Evolutionary conservation across 2,797 vertebrate species (phyloP).

Genomic region (Myotis daubentonii): DNA sequence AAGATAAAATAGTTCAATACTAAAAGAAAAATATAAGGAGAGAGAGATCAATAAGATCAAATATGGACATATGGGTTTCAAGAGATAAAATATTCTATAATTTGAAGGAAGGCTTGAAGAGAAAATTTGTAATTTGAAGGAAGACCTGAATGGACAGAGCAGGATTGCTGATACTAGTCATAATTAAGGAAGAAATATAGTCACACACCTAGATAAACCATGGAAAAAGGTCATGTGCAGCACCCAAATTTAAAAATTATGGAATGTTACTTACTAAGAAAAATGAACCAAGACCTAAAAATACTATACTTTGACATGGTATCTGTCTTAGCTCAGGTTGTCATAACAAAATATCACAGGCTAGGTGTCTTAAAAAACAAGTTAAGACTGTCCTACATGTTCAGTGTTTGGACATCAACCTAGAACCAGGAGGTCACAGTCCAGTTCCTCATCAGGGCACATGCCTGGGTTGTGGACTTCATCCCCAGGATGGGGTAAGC

Average conservation of each 20-base stretch:
- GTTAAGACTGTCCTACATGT: no score
- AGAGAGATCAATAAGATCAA: neutral
- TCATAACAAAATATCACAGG: neutral
- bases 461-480: no score
- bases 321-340: neutral
- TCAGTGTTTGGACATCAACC: no score
- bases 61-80: neutral
- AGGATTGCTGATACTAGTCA: neutral
- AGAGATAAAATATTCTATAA: neutral
- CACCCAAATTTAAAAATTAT: neutral
- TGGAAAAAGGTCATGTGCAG: neutral
- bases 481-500: no score
- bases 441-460: no score
- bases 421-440: no score
- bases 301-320: neutral
- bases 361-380: neutral
- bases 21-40: neutral
- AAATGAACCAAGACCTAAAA: neutral
- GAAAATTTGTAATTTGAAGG: neutral
- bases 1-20: neutral
- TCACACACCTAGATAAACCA: neutral
- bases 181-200: neutral
- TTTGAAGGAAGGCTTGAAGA: neutral
- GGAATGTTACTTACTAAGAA: neutral
- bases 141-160: neutral